A percentile compares a stretch with the other conserved stretches of the same genome.
These are phyloP conservation scores for Coregonus clupeaformis DNA, from an alignment of 2,113 vertebrate genomes.

Conservation along the genomic window DNA sequence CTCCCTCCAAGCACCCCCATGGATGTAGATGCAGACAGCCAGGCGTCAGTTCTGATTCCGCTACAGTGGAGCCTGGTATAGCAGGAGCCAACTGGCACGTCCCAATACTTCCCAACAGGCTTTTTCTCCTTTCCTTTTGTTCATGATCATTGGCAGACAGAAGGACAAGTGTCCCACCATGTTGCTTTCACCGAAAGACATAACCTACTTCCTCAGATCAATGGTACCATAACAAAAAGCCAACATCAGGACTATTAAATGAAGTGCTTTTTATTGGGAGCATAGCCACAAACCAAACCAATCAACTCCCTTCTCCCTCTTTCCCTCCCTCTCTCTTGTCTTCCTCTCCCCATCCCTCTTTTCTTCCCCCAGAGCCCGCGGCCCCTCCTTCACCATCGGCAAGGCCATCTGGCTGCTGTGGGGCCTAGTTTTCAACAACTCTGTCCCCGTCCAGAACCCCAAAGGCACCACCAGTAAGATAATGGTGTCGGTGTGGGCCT, in stretches of 20 bases:
- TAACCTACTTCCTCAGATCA: neutral
- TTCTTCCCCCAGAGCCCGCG: slow-evolving; percentile 83
- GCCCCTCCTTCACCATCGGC: slow-evolving; percentile 98
- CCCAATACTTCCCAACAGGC: too few relatives aligned
- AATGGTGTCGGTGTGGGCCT: slow-evolving; percentile 99
- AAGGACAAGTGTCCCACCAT: too few relatives aligned
- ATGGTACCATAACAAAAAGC: neutral
- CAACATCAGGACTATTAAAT: neutral
- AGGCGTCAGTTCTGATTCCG: too few relatives aligned
- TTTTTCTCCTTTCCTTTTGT: too few relatives aligned
- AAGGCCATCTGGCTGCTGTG: slow-evolving; percentile 99
- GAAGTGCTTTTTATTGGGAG: neutral
- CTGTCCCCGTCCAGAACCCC: slow-evolving; percentile 98
- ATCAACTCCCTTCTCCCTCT: neutral
- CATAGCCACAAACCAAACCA: neutral
- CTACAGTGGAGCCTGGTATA: too few relatives aligned
- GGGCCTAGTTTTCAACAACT: slow-evolving; percentile 99
- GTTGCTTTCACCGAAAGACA: neutral
- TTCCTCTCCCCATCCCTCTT: slow-evolving; percentile 1
- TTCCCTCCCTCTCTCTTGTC: slow-evolving; percentile 11
- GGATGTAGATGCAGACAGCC: too few relatives aligned
- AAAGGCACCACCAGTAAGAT: slow-evolving; percentile 99
- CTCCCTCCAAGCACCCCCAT: neutral
- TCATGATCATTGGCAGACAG: too few relatives aligned
- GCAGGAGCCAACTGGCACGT: too few relatives aligned